Conservation (phyloP, 2,797 vertebrate species). For the Pipistrellus pygmaeus region DNA sequence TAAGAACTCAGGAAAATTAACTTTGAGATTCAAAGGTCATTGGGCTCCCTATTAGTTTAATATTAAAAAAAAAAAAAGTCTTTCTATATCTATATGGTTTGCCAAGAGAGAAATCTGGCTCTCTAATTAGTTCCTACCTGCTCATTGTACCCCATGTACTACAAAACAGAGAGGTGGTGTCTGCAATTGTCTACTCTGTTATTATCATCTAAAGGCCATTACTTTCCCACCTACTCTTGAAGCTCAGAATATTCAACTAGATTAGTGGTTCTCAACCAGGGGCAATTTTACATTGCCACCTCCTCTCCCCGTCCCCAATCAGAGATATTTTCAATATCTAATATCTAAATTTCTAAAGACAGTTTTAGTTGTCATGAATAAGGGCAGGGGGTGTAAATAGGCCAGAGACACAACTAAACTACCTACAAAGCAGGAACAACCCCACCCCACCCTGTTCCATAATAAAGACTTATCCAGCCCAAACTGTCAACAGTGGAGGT, state of each 20-base stretch:
- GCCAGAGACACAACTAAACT: not conserved
- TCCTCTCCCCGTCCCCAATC: too few species aligned
- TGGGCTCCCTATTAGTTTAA: not conserved
- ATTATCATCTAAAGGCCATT: not conserved
- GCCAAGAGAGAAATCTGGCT: not conserved
- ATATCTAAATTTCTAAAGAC: not conserved
- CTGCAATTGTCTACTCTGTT: not conserved
- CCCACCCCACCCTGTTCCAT: not conserved
- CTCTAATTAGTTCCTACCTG: not conserved
- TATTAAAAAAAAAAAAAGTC: not conserved
- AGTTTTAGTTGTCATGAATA: not conserved
- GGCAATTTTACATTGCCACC: not conserved
- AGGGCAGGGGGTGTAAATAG: not conserved
- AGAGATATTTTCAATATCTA: not conserved
- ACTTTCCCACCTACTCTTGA: not conserved
- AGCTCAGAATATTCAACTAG: not conserved
- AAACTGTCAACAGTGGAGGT: not conserved
- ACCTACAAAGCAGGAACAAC: not conserved
- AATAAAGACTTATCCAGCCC: not conserved
- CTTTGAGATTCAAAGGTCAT: not conserved
- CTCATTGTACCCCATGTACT: not conserved
- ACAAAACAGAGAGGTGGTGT: not conserved
- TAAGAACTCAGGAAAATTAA: conserved; percentile 24
- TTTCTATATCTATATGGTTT: not conserved
- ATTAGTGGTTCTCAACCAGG: not conserved